Conservation (phyloP, 2,888 invertebrate genomes). For the Clanis bilineata region DNA sequence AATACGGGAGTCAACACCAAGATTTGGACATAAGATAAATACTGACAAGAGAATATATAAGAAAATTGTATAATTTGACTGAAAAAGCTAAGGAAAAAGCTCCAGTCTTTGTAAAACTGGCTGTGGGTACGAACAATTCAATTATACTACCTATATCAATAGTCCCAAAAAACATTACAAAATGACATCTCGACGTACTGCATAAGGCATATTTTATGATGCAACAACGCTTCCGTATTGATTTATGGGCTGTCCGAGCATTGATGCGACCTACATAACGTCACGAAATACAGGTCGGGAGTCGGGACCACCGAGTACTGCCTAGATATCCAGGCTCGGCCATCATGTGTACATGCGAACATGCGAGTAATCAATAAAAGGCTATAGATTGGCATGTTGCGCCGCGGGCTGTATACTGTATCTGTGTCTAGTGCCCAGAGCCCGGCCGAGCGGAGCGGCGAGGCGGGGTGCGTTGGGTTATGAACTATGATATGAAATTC, state of each 20-base stretch:
- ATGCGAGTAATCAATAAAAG: conserved; percentile 47
- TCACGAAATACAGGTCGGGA: conserved; percentile 45
- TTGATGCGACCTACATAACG: conserved; percentile 42
- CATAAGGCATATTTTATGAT: conserved; percentile 1
- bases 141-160: neutral
- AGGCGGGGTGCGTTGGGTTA: neutral
- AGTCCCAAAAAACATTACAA: neutral
- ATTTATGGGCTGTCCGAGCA: conserved; percentile 7
- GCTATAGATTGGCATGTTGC: conserved; percentile 35
- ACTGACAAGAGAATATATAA: neutral
- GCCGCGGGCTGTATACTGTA: conserved; percentile 22
- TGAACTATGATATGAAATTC: neutral
- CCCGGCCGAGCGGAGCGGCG: neutral
- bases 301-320: conserved; percentile 38
- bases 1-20: neutral
- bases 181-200: conserved; percentile 22
- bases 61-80: no score
- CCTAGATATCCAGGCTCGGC: conserved; percentile 17
- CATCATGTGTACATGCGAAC: conserved; percentile 17
- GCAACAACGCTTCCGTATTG: conserved; percentile 16
- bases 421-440: neutral
- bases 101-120: no score
- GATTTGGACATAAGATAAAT: neutral
- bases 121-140: no score
- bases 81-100: no score